Percentiles rank a stretch among this genome's conserved stretches.
Evolutionary conservation across 2,113 vertebrate species (phyloP).

Genomic region (Clarias gariepinus): DNA sequence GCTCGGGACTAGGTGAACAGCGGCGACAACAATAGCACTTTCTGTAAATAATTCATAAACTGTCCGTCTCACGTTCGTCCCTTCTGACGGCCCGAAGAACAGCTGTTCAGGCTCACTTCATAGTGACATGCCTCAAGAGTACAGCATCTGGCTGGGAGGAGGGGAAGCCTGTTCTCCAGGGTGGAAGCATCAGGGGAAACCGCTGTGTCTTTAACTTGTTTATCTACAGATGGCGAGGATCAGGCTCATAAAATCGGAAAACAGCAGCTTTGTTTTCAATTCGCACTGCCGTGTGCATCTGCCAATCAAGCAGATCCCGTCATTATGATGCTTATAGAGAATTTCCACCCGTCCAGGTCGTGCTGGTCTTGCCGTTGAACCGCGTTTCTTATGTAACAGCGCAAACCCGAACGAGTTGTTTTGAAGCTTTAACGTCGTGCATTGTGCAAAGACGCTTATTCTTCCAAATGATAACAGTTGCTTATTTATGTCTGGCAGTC

Average conservation of each 20-base stretch:
- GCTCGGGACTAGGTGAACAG: slow-evolving; percentile 11
- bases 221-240: slow-evolving; percentile 73
- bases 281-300: slow-evolving; percentile 26
- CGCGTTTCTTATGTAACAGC: neutral
- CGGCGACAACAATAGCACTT: slow-evolving; percentile 52
- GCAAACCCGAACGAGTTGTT: neutral
- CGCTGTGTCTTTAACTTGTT: slow-evolving; percentile 76
- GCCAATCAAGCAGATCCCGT: slow-evolving; percentile 39
- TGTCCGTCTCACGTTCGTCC: slow-evolving; percentile 67
- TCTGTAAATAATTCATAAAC: slow-evolving; percentile 77
- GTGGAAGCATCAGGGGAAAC: slow-evolving; percentile 71
- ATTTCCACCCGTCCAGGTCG: neutral
- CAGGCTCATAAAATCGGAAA: slow-evolving; percentile 58
- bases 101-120: slow-evolving; percentile 71
- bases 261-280: slow-evolving; percentile 43
- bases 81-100: slow-evolving; percentile 73
- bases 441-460: slow-evolving; percentile 20
- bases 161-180: slow-evolving; percentile 59
- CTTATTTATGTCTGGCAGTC: slow-evolving; percentile 35
- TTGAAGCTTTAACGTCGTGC: neutral
- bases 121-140: slow-evolving; percentile 69
- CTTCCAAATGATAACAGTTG: slow-evolving; percentile 23
- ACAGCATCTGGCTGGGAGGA: slow-evolving; percentile 74
- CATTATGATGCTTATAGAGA: neutral
- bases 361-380: neutral